Conservation (phyloP, 1,140 invertebrate species). For the Elymnias hypermnestra region DNA sequence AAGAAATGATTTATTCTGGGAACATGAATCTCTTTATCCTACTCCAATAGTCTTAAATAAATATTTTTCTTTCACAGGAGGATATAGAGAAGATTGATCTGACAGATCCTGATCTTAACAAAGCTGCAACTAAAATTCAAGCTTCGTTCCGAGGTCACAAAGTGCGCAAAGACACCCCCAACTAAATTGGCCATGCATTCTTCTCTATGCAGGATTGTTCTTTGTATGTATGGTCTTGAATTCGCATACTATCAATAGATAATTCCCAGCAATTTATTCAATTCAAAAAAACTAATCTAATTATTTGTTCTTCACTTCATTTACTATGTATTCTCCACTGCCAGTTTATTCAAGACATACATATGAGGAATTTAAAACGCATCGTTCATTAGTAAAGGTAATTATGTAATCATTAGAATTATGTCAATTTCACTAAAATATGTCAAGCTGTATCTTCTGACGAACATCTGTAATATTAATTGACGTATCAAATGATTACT, state of each 20-base stretch:
- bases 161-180: conserved; percentile 83
- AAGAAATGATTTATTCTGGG: no score
- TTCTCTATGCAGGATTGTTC: conserved; percentile 23
- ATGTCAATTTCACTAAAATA: conserved; percentile 46
- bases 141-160: conserved; percentile 94
- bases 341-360: conserved; percentile 22
- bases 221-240: conserved; percentile 42
- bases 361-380: conserved; percentile 23
- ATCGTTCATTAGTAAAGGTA: conserved; percentile 34
- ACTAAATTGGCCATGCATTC: conserved; percentile 38
- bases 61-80: conserved; percentile 54
- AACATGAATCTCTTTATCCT: no score
- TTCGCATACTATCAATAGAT: conserved; percentile 1
- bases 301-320: background rate
- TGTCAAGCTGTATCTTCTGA: background rate
- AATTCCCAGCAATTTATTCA: background rate
- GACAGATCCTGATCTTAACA: conserved; percentile 90
- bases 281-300: background rate
- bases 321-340: conserved; percentile 14
- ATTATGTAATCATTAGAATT: conserved; percentile 39
- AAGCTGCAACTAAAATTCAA: conserved; percentile 95
- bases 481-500: conserved; percentile 46
- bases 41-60: background rate
- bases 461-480: conserved; percentile 20
- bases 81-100: conserved; percentile 88